Evolutionary conservation across 1,140 invertebrate genomes (phyloP).

Genomic region (Coptotermes formosanus): DNA sequence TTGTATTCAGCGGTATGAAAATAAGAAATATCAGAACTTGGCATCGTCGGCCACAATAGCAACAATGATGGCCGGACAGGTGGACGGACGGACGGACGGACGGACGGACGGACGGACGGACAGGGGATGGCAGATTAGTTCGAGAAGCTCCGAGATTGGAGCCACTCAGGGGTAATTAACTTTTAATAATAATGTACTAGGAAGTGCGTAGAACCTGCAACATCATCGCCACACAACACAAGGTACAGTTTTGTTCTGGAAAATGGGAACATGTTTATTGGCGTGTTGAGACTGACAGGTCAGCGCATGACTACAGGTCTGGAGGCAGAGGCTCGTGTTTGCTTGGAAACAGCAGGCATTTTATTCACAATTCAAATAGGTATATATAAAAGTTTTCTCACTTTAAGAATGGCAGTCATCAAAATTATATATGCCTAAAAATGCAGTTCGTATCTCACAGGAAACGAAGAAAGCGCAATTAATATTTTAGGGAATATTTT

Average conservation of each 20-base stretch:
- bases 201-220: neutral
- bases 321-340: too few relatives aligned
- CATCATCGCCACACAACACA: neutral
- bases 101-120: neutral
- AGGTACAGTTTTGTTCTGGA: neutral
- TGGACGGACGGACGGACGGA: neutral
- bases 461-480: too few relatives aligned
- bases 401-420: too few relatives aligned
- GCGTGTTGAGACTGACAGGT: too few relatives aligned
- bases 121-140: neutral
- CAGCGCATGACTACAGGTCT: too few relatives aligned
- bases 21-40: neutral
- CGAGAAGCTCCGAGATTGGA: neutral
- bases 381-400: too few relatives aligned
- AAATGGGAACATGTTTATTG: neutral
- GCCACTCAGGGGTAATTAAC: conserved; percentile 17
- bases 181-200: conserved; percentile 20
- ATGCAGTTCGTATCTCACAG: too few relatives aligned
- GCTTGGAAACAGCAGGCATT: too few relatives aligned
- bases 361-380: too few relatives aligned
- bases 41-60: neutral
- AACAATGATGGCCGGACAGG: neutral
- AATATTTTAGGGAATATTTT: too few relatives aligned
- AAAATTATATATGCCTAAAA: too few relatives aligned
- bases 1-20: neutral